Evolutionary conservation across 2,113 vertebrate genomes (phyloP), one percentile per base, ranked within the genome.

Genomic region (Percina caprodes): DNA sequence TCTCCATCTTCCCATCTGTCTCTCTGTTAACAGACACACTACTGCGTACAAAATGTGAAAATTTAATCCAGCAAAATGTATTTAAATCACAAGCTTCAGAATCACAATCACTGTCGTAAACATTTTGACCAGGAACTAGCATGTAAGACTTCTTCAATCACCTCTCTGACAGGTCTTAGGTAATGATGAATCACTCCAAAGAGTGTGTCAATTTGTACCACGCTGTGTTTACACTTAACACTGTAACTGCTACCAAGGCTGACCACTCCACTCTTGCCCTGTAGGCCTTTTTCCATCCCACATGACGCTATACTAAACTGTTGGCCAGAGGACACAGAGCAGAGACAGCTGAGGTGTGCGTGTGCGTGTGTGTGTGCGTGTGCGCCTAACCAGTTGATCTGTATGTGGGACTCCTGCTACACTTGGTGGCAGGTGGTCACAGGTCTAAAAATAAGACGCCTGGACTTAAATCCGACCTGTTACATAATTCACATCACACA

Each of bases 361-460:
- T 67, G 74, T n/a, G 69, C 52, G 42, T 52, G 48, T 68, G 55
- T 60, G 70, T 48, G 61, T 26, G 55, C 21, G 45, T 0, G 1
- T 26, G 15, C 24, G 69, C 62, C 49, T 14, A 56, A 85, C 74
- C 79, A 79, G 86, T 60, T 35, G 11, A 82, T 83, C 72, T 80
- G 76, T 58, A 84, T 87, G 86, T 80, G 39, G 81, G 67, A 67
- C 83, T 90, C 84, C 80, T 86, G 83, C 80, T 86, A 70, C 39
- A 76, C 86, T 87, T 62, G 69, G 89, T 85, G 89, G 79, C 90
- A 90, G 70, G 70, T 74, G 33, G 77, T 88, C 86, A 87, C 84
- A 82, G 80, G 82, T 93, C 90, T 92, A 91, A 88, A 90, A 91
- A 92, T 86, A 91, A 91, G 86, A 89, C 2, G 71, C 58, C 82